Evolutionary conservation across 2,113 vertebrate species (phyloP), one percentile per base, ranked within the genome.

Genomic region (Ia io): DNA sequence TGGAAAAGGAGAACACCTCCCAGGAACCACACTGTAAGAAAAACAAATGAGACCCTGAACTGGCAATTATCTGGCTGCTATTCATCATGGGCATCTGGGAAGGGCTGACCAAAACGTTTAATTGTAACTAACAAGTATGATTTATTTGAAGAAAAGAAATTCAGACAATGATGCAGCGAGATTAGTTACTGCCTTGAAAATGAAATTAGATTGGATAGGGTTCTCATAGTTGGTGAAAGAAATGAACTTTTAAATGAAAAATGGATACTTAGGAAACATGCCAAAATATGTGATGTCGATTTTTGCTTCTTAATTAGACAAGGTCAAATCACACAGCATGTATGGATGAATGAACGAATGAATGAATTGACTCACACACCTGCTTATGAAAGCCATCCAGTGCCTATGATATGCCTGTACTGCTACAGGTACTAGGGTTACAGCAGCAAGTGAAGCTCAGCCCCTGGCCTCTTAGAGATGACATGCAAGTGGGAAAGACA

Each of bases 101-200:
- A 94, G 71, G 90, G 59, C 92, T 97, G 97, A 88, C 90, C 84
- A 84, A 94, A 71, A 77, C 30, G 97, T 87, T 96, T 98, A 97
- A 97, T 97, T 97, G 53, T 94, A 94, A 87, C 94, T 95, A 97
- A 97, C 84, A 96, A 91, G 80, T 94, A 70, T 94, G 89, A 93
- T 95, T 97, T 98, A 96, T 96, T 85, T 95, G 83, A 94, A 97
- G 87, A 73, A 96, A 82, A 94, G 70, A 96, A 93, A 93, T 87
- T 84, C 61, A 63, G 91, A 96, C 28, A 96, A 84, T 56, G 78
- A 73, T 42, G 40, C 47, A 93, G 70, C n/a, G 79, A 84, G 63
- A 95, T 96, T 67, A 97, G 73, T 91, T 96, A 88, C 94, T 88
- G 49, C 13, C 23, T 71, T 71, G 56, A 83, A 94, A 93, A 92